A percentile compares a stretch with the other conserved stretches of the same genome.
These are phyloP conservation scores for Trematocara stigmaticum DNA, from an alignment of 2,113 vertebrate species.

Conservation along the genomic window DNA sequence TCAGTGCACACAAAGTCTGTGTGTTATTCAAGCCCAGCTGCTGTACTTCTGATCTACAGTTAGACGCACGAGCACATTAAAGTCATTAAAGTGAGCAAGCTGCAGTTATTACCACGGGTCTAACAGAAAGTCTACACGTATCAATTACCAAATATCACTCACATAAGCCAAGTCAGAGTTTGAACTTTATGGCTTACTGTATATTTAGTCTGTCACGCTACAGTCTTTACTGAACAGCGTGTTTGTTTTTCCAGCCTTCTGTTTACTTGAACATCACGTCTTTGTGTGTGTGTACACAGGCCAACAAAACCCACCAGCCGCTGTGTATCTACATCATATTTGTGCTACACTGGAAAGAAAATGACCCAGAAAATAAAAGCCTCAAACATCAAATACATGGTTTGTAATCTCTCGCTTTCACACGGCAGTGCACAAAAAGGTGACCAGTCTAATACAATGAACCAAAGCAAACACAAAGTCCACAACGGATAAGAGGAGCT, in stretches of 20 bases:
- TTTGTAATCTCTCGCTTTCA: constrained; percentile 24
- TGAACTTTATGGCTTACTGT: not conserved
- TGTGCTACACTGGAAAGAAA: not conserved
- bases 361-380: not conserved
- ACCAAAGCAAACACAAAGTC: constrained; percentile 67
- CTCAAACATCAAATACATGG: not conserved
- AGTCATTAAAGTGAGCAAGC: not conserved
- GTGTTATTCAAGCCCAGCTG: not conserved
- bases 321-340: not conserved
- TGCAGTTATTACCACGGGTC: not conserved
- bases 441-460: constrained; percentile 31
- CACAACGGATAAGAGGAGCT: constrained; percentile 44
- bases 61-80: not conserved
- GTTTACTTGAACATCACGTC: not conserved
- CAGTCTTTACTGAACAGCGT: not conserved
- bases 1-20: not conserved
- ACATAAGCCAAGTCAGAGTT: not conserved
- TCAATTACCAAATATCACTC: not conserved
- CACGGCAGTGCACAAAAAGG: constrained; percentile 14
- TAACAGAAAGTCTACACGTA: not conserved
- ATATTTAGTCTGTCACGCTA: not conserved
- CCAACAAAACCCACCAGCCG: not conserved
- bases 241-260: not conserved
- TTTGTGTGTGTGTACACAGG: not conserved
- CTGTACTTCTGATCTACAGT: not conserved